Evolutionary conservation across 2,797 vertebrate genomes (phyloP).

Genomic region (Lepus oiostolus): DNA sequence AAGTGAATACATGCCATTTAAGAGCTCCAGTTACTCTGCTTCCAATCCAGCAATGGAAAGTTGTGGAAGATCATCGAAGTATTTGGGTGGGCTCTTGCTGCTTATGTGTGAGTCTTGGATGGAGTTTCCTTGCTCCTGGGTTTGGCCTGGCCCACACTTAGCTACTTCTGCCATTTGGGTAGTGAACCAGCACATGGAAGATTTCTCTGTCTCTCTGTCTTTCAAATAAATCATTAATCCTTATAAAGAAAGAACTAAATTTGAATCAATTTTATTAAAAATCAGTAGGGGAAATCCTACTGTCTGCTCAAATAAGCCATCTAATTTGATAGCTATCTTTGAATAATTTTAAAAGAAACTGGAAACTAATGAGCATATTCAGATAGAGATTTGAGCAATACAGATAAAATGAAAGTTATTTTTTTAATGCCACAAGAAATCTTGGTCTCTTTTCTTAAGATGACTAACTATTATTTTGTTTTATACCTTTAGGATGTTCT

Average conservation of each 20-base stretch:
- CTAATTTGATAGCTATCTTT: background rate
- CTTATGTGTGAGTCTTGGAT: no score
- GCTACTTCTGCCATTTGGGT: no score
- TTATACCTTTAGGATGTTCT: background rate
- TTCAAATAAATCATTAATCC: no score
- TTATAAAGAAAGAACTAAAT: background rate
- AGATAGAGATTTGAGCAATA: background rate
- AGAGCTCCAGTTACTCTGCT: no score
- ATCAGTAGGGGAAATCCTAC: background rate
- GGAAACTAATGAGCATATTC: background rate
- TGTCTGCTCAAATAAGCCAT: background rate
- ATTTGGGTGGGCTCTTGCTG: no score
- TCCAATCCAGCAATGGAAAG: no score
- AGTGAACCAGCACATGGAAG: no score
- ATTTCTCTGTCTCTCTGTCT: no score
- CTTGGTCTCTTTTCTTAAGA: background rate
- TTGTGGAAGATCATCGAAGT: no score
- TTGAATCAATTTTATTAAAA: background rate
- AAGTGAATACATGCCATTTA: no score
- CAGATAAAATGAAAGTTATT: background rate
- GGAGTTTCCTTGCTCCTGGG: no score
- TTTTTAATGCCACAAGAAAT: background rate
- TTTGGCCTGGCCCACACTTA: no score
- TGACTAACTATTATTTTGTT: background rate
- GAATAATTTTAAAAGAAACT: background rate